These are phyloP conservation scores for Pseudotriccus pelzelni DNA, from an alignment of 2,797 vertebrate species.

Conservation along the genomic window DNA sequence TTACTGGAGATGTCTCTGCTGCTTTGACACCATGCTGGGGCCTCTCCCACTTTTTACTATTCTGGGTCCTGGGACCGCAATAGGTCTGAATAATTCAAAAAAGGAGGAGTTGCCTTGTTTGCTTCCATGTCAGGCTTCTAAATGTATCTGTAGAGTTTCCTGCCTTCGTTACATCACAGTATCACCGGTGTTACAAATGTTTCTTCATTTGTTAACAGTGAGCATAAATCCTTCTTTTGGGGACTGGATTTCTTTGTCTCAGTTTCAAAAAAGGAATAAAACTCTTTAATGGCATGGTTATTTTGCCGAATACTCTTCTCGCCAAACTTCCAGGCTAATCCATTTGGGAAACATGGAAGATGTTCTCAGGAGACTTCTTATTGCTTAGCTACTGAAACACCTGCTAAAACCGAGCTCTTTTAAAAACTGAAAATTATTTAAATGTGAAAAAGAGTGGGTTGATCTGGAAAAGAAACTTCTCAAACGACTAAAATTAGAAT, in stretches of 20 bases:
- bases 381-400: slow-evolving; percentile 68
- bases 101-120: not conserved
- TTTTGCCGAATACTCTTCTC: slow-evolving; percentile 23
- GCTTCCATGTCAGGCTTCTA: not conserved
- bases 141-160: not conserved
- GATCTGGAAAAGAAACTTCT: slow-evolving; percentile 69
- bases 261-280: not conserved
- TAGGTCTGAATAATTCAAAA: not conserved
- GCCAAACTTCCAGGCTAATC: slow-evolving; percentile 30
- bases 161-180: not conserved
- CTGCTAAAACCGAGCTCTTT: slow-evolving; percentile 60
- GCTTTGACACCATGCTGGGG: not conserved
- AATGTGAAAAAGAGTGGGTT: slow-evolving; percentile 72
- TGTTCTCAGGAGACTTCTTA: slow-evolving; percentile 54
- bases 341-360: slow-evolving; percentile 53
- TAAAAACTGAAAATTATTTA: slow-evolving; percentile 68
- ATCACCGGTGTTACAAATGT: not conserved
- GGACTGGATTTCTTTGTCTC: not conserved
- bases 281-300: not conserved
- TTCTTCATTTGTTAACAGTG: not conserved
- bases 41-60: not conserved
- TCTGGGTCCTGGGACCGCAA: not conserved
- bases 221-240: not conserved
- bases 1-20: not conserved
- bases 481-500: slow-evolving; percentile 68